Evolutionary conservation across 2,113 vertebrate genomes (phyloP).

Genomic region (Cololabis saira): DNA sequence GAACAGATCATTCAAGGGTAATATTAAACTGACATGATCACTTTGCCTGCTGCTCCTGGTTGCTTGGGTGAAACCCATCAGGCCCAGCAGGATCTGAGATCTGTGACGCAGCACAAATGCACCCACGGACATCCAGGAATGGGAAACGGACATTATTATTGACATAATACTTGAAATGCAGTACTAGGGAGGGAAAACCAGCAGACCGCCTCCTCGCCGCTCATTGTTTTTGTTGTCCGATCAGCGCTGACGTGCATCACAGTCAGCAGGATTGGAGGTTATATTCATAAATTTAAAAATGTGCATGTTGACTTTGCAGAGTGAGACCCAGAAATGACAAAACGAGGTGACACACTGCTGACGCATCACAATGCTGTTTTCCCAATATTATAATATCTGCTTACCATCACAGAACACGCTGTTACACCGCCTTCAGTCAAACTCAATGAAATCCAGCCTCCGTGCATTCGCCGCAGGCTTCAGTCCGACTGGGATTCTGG

Average conservation of each 20-base stretch:
- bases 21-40: no score
- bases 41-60: no score
- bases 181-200: slow-evolving; percentile 20
- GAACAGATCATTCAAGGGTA: no score
- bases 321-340: slow-evolving; percentile 57
- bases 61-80: no score
- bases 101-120: slow-evolving; percentile 12
- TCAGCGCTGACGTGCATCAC: slow-evolving; percentile 38
- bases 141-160: slow-evolving; percentile 25
- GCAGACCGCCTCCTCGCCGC: background rate
- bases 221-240: slow-evolving; percentile 42
- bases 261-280: slow-evolving; percentile 64
- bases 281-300: slow-evolving; percentile 52
- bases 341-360: slow-evolving; percentile 56
- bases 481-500: no score
- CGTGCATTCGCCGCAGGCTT: no score
- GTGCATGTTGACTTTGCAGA: slow-evolving; percentile 50
- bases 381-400: slow-evolving; percentile 56
- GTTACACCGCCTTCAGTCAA: slow-evolving; percentile 10
- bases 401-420: slow-evolving; percentile 43
- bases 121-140: slow-evolving; percentile 7
- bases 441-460: background rate
- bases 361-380: slow-evolving; percentile 25
- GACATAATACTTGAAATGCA: slow-evolving; percentile 50
- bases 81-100: slow-evolving; percentile 27